A percentile compares a stretch with the other conserved stretches of the same genome.
phyloP scores from a whole-genome alignment of 1,140 invertebrate species.

The Cataglyphis hispanica region DNA sequence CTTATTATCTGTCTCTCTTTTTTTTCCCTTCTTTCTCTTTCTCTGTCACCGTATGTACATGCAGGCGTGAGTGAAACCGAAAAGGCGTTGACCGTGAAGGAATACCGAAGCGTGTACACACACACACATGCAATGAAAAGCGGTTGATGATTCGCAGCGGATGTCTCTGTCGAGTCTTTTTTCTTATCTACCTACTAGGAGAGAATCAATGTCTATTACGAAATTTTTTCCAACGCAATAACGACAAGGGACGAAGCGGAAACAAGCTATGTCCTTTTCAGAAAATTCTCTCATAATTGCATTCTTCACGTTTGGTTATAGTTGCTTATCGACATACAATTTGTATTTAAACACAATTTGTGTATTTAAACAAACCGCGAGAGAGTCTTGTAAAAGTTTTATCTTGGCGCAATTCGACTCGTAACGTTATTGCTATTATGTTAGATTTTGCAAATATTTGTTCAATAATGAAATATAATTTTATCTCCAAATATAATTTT shows the following conservation, averaged over 20 bases:
- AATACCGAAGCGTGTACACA: not conserved
- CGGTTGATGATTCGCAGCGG: conserved; percentile 52
- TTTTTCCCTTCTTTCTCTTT: too few species aligned
- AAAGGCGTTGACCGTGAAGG: conserved; percentile 23
- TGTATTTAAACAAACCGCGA: not conserved
- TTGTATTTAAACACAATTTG: not conserved
- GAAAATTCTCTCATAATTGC: not conserved
- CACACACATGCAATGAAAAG: conserved; percentile 32
- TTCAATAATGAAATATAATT: too few species aligned
- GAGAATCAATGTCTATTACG: conserved; percentile 39
- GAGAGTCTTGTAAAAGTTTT: not conserved
- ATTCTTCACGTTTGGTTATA: not conserved
- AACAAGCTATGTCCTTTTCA: not conserved
- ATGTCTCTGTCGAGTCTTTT: conserved; percentile 9
- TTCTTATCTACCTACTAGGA: conserved; percentile 2
- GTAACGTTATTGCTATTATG: not conserved
- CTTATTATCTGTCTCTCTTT: not conserved
- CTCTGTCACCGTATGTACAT: not conserved
- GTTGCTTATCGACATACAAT: not conserved
- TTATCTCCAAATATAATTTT: too few species aligned
- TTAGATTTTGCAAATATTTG: too few species aligned
- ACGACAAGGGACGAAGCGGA: conserved; percentile 13
- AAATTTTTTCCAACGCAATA: conserved; percentile 46
- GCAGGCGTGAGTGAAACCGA: conserved; percentile 4
- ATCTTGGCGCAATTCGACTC: not conserved